These are phyloP conservation scores for Lanius ludovicianus DNA, from an alignment of 2,113 vertebrate species.

Conservation along the genomic window DNA sequence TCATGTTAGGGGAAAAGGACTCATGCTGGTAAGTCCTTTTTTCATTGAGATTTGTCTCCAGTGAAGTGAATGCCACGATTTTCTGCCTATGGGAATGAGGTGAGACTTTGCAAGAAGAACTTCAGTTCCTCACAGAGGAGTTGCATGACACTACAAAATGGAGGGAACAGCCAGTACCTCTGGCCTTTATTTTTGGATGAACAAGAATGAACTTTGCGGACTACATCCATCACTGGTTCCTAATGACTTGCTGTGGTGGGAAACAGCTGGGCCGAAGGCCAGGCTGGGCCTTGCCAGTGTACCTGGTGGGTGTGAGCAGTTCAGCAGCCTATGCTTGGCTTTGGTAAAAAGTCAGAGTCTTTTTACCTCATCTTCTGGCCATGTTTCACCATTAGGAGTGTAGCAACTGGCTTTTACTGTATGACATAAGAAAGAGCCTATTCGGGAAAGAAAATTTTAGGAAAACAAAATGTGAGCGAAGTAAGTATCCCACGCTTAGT, in stretches of 20 bases:
- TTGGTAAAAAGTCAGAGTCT: not conserved
- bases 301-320: not conserved
- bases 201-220: not conserved
- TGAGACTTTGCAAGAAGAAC: not conserved
- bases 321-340: not conserved
- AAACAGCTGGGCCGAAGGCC: not conserved
- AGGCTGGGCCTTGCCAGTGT: not conserved
- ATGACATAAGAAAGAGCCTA: not conserved
- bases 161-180: not conserved
- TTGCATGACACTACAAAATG: not conserved
- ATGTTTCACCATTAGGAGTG: not conserved
- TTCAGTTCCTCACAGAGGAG: not conserved
- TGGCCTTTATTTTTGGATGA: not conserved
- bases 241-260: not conserved
- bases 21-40: not conserved
- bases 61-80: not conserved
- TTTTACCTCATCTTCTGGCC: not conserved
- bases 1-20: not conserved
- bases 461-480: not conserved
- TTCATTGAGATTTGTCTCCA: not conserved
- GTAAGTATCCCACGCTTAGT: not conserved
- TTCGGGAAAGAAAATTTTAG: not conserved
- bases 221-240: accelerated
- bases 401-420: not conserved
- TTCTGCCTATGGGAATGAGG: not conserved